Evolutionary conservation across 2,113 vertebrate species (phyloP), one percentile per base, ranked within the genome.

Genomic region (Phyllostomus hastatus): DNA sequence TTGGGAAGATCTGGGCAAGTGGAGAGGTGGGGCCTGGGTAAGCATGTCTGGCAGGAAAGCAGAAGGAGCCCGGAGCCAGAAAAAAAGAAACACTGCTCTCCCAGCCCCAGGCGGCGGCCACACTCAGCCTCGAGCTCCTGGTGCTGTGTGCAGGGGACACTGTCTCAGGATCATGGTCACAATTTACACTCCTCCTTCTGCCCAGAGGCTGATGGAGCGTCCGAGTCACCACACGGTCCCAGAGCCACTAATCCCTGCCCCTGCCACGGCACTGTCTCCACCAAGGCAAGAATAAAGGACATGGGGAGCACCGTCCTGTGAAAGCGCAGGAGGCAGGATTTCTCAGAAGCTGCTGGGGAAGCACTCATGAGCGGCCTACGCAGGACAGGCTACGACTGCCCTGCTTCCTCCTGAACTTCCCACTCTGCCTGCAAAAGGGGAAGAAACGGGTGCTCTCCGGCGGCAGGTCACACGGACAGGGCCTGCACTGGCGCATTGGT

Each of bases 391-490:
- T 72, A 46, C 41, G 28, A 54, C 5, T 0, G 54, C 61, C 50
- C 82, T 48, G 96, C 90, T 97, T 97, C 96, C 96, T 97, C 88
- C 88, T 87, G 0, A 93, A 90, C 88, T 41, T 85, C 95, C 95
- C 72, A 75, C 76, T 88, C 69, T 8, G 52, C 48, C 66, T 57
- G 43, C 64, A 89, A 96, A 97, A 97, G 94, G 82, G 95, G 96
- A 97, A 97, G 96, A 82, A n/a, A 80, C 2, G 1, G 17, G 43
- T 0, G 8, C 92, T 91, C n/a, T 24, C 22, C 82, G 80, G 73
- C 1, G 17, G 73, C 15, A 22, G 87, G 93, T 97, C 95, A 97
- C 95, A 90, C 5, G 79, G 50, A 41, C 33, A 2, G 20, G 35
- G 91, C 38, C 33, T 35, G 35, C 4, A 11, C 66, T 8, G 8